Conservation (phyloP, 2,113 vertebrate species). For the Mesocricetus auratus region DNA sequence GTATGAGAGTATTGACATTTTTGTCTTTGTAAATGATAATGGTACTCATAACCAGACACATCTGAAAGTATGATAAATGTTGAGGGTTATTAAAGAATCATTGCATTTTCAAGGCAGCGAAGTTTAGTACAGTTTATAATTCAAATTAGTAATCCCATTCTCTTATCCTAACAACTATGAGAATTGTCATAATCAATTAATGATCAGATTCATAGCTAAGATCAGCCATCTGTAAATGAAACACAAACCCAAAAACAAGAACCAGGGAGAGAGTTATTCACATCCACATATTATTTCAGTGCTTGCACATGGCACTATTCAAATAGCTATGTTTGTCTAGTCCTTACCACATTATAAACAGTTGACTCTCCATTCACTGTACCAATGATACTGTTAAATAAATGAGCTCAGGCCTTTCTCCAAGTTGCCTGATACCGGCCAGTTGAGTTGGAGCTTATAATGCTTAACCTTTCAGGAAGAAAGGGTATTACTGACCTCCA, state of each 20-base stretch:
- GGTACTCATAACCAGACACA: not conserved
- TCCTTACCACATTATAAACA: not conserved
- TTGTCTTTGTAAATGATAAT: not conserved
- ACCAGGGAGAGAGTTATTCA: not conserved
- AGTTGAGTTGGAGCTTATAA: not conserved
- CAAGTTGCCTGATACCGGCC: not conserved
- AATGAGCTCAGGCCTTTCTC: not conserved
- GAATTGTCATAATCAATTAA: slow-evolving; percentile 50
- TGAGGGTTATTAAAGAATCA: slow-evolving; percentile 21
- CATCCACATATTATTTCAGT: not conserved
- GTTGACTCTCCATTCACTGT: fast-evolving
- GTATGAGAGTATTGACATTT: not conserved
- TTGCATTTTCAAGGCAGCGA: slow-evolving; percentile 36
- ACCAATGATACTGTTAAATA: not conserved
- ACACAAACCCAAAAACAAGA: slow-evolving; percentile 2
- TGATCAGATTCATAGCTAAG: slow-evolving; percentile 21
- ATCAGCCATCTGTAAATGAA: slow-evolving; percentile 40
- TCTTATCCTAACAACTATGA: slow-evolving; percentile 32
- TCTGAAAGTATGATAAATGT: not conserved
- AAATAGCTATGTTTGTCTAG: not conserved
- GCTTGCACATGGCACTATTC: not conserved
- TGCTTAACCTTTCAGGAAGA: not conserved
- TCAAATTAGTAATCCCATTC: not conserved
- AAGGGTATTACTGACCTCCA: not conserved
- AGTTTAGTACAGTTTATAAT: slow-evolving; percentile 33